phyloP scores from a whole-genome alignment of 2,113 vertebrate species.

The Rhodinocichla rosea region DNA sequence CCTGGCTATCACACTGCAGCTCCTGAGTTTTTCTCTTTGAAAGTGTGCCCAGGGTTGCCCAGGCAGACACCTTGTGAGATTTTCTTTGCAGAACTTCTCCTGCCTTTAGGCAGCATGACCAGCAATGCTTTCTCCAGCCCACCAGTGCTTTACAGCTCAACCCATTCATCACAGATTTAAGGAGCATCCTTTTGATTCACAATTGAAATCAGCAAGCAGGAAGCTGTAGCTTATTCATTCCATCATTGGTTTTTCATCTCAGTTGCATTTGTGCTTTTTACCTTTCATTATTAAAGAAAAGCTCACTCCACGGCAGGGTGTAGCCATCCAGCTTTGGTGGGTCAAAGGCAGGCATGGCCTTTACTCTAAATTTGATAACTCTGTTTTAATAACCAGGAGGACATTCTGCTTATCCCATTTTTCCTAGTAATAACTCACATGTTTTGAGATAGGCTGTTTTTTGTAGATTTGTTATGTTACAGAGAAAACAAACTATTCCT shows the following conservation, averaged over 20 bases:
- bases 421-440: neutral
- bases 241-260: neutral
- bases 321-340: neutral
- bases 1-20: neutral
- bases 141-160: neutral
- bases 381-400: neutral
- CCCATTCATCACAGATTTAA: neutral
- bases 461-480: neutral
- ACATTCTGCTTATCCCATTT: constrained; percentile 12
- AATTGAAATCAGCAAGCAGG: neutral
- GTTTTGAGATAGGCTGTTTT: neutral
- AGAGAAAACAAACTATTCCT: neutral
- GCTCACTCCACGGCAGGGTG: neutral
- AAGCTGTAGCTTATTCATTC: neutral
- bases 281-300: neutral
- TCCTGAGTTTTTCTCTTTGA: neutral
- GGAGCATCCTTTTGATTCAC: neutral
- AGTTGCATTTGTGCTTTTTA: neutral
- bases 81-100: neutral
- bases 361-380: constrained; percentile 22
- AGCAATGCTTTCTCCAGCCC: neutral
- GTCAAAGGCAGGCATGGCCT: neutral
- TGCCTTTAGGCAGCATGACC: neutral
- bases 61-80: neutral
- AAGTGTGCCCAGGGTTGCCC: neutral